Percentiles rank a stretch among this genome's conserved stretches.
Conservation (phyloP, 2,113 vertebrate genomes). For the Paedocypris sp. region DNA sequence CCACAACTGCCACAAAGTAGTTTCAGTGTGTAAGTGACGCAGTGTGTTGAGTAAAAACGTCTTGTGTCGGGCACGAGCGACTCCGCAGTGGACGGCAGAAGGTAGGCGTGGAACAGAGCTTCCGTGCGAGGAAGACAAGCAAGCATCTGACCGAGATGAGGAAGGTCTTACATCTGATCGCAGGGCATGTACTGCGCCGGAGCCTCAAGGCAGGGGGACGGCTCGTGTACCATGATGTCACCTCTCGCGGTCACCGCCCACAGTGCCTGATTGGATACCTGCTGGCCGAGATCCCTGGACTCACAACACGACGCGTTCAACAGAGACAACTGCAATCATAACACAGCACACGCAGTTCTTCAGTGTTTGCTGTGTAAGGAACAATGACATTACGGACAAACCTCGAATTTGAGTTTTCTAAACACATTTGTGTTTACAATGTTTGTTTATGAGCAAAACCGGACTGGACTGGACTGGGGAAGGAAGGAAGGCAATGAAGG, state of each 20-base stretch:
- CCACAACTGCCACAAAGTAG: too few relatives aligned
- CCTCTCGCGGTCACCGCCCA: constrained; percentile 92
- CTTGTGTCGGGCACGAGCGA: too few relatives aligned
- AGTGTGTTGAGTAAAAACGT: too few relatives aligned
- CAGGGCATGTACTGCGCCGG: constrained; percentile 59
- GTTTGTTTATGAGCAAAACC: too few relatives aligned
- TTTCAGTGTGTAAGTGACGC: too few relatives aligned
- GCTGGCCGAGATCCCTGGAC: constrained; percentile 67
- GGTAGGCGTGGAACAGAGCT: background rate
- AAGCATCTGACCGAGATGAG: background rate
- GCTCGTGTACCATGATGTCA: constrained; percentile 90
- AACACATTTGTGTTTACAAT: too few relatives aligned
- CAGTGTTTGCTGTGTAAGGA: too few relatives aligned
- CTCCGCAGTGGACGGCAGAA: too few relatives aligned
- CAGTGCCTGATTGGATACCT: constrained; percentile 78
- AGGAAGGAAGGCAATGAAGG: too few relatives aligned
- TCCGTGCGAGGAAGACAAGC: background rate
- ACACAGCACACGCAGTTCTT: background rate
- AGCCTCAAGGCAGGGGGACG: constrained; percentile 70
- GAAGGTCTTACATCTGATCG: constrained; percentile 80
- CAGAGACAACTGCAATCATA: constrained; percentile 66
- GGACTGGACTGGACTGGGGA: too few relatives aligned
- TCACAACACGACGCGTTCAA: constrained; percentile 82
- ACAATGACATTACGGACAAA: too few relatives aligned
- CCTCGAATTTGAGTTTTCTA: too few relatives aligned